Evolutionary conservation across 2,113 vertebrate species (phyloP).

Genomic region (Connochaetes taurinus): DNA sequence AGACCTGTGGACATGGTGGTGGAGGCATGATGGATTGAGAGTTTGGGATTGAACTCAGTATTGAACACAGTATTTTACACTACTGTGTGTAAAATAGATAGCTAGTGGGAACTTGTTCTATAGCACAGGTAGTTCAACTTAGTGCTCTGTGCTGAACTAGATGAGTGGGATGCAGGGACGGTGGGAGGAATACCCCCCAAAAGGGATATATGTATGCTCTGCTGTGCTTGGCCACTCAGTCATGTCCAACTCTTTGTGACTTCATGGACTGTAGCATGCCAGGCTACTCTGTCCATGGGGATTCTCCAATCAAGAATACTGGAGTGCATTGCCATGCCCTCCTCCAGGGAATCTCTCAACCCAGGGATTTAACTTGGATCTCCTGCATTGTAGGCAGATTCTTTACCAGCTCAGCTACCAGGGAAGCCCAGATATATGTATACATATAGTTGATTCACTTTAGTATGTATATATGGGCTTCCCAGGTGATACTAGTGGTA

Average conservation of each 20-base stretch:
- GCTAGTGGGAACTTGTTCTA: background rate
- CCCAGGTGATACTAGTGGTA: background rate
- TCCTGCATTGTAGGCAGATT: too few species aligned
- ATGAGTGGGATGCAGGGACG: background rate
- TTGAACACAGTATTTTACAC: background rate
- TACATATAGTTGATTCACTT: background rate
- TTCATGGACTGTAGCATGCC: background rate
- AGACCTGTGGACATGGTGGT: background rate
- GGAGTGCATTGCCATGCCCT: background rate
- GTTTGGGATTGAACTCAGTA: background rate
- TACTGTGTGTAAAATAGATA: background rate
- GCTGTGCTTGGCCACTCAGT: background rate
- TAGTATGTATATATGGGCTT: background rate
- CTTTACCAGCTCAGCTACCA: too few species aligned
- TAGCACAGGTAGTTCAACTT: background rate
- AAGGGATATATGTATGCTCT: background rate
- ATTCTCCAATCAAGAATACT: background rate
- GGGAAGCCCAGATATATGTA: too few species aligned
- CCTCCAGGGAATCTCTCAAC: too few species aligned
- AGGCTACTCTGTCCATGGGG: background rate
- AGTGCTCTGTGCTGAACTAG: background rate
- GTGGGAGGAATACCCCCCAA: background rate
- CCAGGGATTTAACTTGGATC: too few species aligned
- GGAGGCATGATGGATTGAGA: background rate
- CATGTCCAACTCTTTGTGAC: background rate